These are phyloP conservation scores for Xiphias gladius DNA, from an alignment of 2,113 vertebrate species.

Conservation along the genomic window DNA sequence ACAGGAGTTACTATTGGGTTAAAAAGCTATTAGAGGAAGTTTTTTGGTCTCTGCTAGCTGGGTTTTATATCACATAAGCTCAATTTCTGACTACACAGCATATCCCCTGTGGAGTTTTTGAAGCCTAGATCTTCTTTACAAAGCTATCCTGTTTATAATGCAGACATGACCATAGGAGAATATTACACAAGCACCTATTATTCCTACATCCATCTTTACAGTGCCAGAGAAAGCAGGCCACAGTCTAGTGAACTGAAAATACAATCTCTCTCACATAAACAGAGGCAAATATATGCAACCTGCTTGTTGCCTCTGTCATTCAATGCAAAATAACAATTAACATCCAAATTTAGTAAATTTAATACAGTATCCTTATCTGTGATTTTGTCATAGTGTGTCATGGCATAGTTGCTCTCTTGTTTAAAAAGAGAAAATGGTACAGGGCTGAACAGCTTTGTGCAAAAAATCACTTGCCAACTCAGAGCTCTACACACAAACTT, in stretches of 20 bases:
- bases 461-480: neutral
- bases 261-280: neutral
- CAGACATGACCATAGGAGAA: neutral
- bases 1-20: slow-evolving; percentile 7
- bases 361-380: neutral
- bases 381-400: neutral
- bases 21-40: neutral
- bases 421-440: neutral
- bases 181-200: neutral
- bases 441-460: neutral
- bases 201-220: neutral
- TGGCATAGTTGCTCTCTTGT: neutral
- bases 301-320: neutral
- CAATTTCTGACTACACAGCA: neutral
- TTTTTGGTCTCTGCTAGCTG: neutral
- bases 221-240: neutral
- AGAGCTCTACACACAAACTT: slow-evolving; percentile 18
- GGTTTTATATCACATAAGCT: neutral
- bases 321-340: neutral
- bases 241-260: neutral
- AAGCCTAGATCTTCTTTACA: neutral
- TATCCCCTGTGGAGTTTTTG: neutral
- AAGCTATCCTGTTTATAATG: neutral
- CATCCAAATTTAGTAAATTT: neutral
- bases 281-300: neutral